Evolutionary conservation across 2,888 invertebrate genomes (phyloP), one percentile per base, ranked within the genome.

Genomic region (Camptogramma bilineatum): DNA sequence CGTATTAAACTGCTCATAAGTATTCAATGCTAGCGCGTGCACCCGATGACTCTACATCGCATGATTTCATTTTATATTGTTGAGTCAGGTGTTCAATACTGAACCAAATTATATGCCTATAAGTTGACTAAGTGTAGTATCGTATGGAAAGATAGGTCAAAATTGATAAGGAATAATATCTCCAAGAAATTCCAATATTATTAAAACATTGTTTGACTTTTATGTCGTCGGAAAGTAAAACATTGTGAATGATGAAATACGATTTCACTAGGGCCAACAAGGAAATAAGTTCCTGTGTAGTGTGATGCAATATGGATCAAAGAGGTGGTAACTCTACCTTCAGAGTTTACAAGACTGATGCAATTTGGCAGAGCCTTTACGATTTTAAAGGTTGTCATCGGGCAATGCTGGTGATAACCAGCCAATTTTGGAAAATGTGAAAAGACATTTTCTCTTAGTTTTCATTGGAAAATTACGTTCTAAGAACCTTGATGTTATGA

Each of bases 31-130:
- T 46, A 24, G 31, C 44, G 46, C 48, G 42, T 46, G 18, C 53
- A 58, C 18, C 34, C 60, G 61, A 24, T 58, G 68, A 70, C 62
- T 70, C 47, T 62, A 57, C 51, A 42, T 56, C 42, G 55, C 47
- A 68, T 65, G 66, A 66, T 60, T 62, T 24, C 62, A 70, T 68
- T 69, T 64, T 60, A 52, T 52, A 51, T 59, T 69, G 59, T 67
- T 70, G 66, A 70, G 65, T 72, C 70, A 68, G 63, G 55, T 70
- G 68, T 55, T 56, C 28, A 24, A 52, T 42, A 53, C 24, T 10
- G 48, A 16, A 56, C 57, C 34, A 57, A 57, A 50, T 48, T 53
- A 34, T 51, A 7, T 31, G 4, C n/a, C 28, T 28, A 28, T 28
- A 4, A 21, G 28, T 28, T 28, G 28, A 28, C 4, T 28, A 28